A percentile compares a stretch with the other conserved stretches of the same genome.
Evolutionary conservation across 2,797 vertebrate genomes (phyloP).

Genomic region (Mus minutoides): DNA sequence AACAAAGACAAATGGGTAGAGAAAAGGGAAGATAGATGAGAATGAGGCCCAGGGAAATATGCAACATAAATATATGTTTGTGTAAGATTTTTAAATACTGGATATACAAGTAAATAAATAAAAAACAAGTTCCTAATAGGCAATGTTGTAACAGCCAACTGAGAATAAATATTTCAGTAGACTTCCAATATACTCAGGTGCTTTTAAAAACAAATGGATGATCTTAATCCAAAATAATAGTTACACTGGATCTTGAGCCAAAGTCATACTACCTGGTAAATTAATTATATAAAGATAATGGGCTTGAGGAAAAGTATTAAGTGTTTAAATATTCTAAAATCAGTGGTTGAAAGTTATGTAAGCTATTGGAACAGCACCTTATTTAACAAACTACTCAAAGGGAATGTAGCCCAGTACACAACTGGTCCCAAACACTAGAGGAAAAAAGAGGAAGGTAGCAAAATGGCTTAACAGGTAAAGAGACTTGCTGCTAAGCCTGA

Average conservation of each 20-base stretch:
- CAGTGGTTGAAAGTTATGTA: background rate
- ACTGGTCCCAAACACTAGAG: background rate
- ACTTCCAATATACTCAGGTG: background rate
- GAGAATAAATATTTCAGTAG: background rate
- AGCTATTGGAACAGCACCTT: constrained; percentile 1
- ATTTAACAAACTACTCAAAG: constrained; percentile 5
- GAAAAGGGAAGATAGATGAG: background rate
- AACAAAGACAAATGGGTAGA: background rate
- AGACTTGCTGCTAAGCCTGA: background rate
- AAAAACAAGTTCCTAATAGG: constrained; percentile 5
- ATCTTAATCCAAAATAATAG: constrained; percentile 10
- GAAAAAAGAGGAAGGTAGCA: background rate
- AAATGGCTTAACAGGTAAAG: background rate
- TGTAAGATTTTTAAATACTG: background rate
- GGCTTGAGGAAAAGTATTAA: background rate
- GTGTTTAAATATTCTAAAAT: constrained; percentile 7
- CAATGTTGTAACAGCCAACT: background rate
- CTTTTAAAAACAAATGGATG: background rate
- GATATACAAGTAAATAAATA: background rate
- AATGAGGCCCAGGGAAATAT: background rate
- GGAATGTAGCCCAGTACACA: background rate
- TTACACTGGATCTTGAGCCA: background rate
- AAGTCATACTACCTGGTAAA: background rate
- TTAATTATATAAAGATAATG: constrained; percentile 15
- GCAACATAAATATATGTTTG: background rate